These are phyloP conservation scores for Procambarus virginalis DNA, from an alignment of 1,140 invertebrate species.

Conservation along the genomic window DNA sequence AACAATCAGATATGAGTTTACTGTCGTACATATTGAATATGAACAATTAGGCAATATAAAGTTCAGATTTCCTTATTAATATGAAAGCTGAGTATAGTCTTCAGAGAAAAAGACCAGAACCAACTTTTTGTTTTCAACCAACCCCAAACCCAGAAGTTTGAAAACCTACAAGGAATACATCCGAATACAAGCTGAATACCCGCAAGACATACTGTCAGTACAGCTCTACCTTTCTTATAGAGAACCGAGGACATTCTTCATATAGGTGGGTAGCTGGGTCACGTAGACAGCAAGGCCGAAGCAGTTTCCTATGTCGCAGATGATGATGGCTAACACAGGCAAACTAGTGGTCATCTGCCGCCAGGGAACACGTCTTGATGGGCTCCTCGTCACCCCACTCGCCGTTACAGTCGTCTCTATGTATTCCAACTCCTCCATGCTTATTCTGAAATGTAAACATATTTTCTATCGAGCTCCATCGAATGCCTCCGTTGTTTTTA, in stretches of 20 bases:
- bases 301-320: conserved; percentile 5
- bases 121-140: too few species aligned
- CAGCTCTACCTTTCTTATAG: conserved; percentile 21
- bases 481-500: neutral
- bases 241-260: conserved; percentile 52
- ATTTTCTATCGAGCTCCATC: too few species aligned
- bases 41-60: too few species aligned
- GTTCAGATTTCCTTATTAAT: too few species aligned
- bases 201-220: too few species aligned
- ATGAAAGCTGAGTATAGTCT: too few species aligned
- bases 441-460: conserved; percentile 15
- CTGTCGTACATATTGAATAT: too few species aligned
- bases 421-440: conserved; percentile 21
- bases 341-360: neutral
- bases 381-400: neutral
- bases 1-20: too few species aligned
- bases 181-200: too few species aligned
- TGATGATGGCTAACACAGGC: conserved; percentile 17
- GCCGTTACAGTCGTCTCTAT: conserved; percentile 19
- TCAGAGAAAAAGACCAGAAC: too few species aligned
- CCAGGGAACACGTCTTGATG: conserved; percentile 26
- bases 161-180: too few species aligned
- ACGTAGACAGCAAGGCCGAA: conserved; percentile 5
- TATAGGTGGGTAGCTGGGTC: conserved; percentile 39
- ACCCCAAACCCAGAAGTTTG: too few species aligned